Evolutionary conservation across 2,113 vertebrate genomes (phyloP), one percentile per base, ranked within the genome.

Genomic region (Datnioides undecimradiatus): DNA sequence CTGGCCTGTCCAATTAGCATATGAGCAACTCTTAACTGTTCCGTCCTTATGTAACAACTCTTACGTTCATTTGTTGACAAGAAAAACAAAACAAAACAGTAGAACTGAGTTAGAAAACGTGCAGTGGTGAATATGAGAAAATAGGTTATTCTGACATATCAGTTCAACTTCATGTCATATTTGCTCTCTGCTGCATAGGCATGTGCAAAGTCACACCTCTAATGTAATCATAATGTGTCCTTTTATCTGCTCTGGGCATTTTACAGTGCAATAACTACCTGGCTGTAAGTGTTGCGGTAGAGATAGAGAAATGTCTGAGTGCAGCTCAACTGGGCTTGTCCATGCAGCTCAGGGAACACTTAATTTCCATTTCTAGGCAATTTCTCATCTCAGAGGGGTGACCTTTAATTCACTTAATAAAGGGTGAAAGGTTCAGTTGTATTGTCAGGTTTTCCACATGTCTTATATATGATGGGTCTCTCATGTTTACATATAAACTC

Each of bases 291-390:
- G 1, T 33, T 60, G 43, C 66, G 33, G 25, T 14, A 36, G 63
- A 82, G 5, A 17, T 11, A 38, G 14, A 21, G 10, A 46, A 40
- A 55, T 8, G 0, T 63, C 13, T 48, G 11, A 59, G 25, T 34
- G 48, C 51, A 5, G 40, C 46, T 64, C 40, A 21, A 43, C 3
- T 10, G 19, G 65, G 21, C 77, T 54, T 65, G 83, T 76, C 54
- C 16, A 4, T 45, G 51, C 84, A 79, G 73, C 69, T 80, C 68
- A 38, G 68, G 25, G 13, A 52, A 51, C 2, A 3, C 41, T 57
- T 69, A 0, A 48, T 31, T 67, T 64, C 4, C 40, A 75, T 64
- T 58, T 46, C 10, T 10, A 31, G 13, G 17, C 25, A 0, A 55
- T 67, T 62, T 75, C 11, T 27, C 4, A 25, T n/a, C 6, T 10